Base-by-base conservation (phyloP, 2,113 vertebrate genomes). In the Nerophis ophidion region DNA sequence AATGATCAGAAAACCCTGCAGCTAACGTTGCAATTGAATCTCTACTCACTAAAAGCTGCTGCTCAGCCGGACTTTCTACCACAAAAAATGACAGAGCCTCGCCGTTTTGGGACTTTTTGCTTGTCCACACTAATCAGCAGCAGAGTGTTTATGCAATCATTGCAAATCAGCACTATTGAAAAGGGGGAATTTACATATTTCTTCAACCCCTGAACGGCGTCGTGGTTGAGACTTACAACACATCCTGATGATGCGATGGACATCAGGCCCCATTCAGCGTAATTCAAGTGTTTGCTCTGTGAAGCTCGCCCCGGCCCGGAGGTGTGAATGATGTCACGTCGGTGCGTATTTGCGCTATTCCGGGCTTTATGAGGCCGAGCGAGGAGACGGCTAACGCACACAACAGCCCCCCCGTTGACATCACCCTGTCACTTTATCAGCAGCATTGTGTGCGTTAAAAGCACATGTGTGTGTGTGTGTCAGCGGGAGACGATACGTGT, bases 301-400 rank as follows among this genome's bases (percentile, higher is more conserved):
- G 16, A 60, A 68, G 66, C 48, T 2, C 13, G 65, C 63, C 36
- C 38, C 38, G 45, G 44, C 59, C 71, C 7, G 26, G 57, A 75
- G 69, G 74, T 83, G 84, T 8, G 63, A 75, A 75, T 80, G 71
- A 75, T 82, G 76, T 88, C 81, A 81, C 44, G 26, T 57, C 46
- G 65, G 53, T 74, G 59, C 68, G 66, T 78, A 75, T 80, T 80
- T 75, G 68, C 61, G 55, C 76, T 76, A 68, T 81, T 82, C 16
- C 17, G 34, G 55, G 19, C 75, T 82, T 56, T 63, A 72, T 71
- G 68, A 72, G 69, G 72, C 57, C 3, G n/a, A 40, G 64, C 65
- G 67, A 70, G 71, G 81, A 66, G 34, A 51, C 38, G 8, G 61
- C 57, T 68, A 52, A 74, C 4, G 16, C 63, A 48, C 68, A 75